Conservation (phyloP, 2,113 vertebrate species). For the Ancistrus triradiatus region DNA sequence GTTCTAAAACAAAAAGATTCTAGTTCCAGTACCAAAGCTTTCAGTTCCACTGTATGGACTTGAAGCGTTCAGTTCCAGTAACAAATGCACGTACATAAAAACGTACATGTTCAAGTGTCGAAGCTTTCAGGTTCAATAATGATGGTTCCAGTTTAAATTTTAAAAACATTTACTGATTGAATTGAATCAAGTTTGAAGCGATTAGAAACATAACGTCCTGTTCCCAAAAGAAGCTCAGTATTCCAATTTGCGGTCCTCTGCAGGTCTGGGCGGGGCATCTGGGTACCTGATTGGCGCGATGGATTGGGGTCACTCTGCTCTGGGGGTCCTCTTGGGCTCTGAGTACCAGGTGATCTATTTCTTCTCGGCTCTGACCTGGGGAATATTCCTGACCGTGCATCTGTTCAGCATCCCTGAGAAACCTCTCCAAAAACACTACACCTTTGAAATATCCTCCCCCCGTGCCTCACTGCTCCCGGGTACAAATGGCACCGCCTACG, state of each 20-base stretch:
- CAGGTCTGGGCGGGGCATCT: slow-evolving; percentile 89
- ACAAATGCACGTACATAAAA: no score
- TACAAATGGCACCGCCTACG: slow-evolving; percentile 64
- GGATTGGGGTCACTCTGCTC: slow-evolving; percentile 82
- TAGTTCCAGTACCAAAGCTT: no score
- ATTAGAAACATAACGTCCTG: background rate
- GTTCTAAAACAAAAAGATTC: no score
- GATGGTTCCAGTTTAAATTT: no score
- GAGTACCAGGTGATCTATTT: slow-evolving; percentile 97
- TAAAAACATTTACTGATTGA: no score
- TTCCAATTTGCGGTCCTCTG: background rate
- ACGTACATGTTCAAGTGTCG: no score
- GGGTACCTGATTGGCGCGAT: slow-evolving; percentile 91
- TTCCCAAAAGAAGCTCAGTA: no score
- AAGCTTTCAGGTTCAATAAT: no score
- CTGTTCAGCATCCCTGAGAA: slow-evolving; percentile 89
- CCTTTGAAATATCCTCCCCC: slow-evolving; percentile 22
- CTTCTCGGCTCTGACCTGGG: slow-evolving; percentile 80
- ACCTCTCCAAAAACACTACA: slow-evolving; percentile 59
- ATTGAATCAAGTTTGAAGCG: no score
- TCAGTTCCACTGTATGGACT: no score
- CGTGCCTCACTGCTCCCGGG: slow-evolving; percentile 53
- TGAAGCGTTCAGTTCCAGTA: no score
- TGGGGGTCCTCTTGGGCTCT: slow-evolving; percentile 76
- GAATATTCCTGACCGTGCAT: slow-evolving; percentile 76